A percentile compares a stretch with the other conserved stretches of the same genome.
These are phyloP conservation scores for Callopanchax toddi DNA, from an alignment of 2,113 vertebrate genomes.

Conservation along the genomic window DNA sequence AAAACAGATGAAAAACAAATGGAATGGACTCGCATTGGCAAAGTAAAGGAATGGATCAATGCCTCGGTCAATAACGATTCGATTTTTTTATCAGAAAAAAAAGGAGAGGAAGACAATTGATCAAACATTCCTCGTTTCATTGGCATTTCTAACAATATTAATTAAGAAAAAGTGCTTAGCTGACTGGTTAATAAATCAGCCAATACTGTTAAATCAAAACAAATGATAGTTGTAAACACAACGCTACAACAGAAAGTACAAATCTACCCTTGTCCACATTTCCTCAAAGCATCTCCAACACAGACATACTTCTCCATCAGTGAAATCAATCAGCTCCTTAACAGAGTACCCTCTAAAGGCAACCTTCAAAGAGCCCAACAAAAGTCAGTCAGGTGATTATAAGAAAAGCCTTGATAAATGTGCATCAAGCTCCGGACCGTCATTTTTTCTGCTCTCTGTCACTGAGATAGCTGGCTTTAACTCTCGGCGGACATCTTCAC, in stretches of 20 bases:
- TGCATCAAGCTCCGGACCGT: slow-evolving; percentile 41
- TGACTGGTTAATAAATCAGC: slow-evolving; percentile 73
- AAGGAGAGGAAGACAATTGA: slow-evolving; percentile 80
- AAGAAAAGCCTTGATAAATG: slow-evolving; percentile 72
- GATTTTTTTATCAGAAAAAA: slow-evolving; percentile 83
- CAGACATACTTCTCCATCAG: slow-evolving; percentile 12
- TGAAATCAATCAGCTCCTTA: slow-evolving; percentile 68
- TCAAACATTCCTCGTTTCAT: slow-evolving; percentile 75
- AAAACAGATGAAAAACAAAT: slow-evolving; percentile 75
- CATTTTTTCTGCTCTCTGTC: slow-evolving; percentile 49
- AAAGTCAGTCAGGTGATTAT: slow-evolving; percentile 69
- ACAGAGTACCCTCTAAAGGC: slow-evolving; percentile 62
- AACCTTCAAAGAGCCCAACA: slow-evolving; percentile 69
- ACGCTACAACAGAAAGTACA: slow-evolving; percentile 41
- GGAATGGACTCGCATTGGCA: slow-evolving; percentile 70
- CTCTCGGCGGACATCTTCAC: slow-evolving; percentile 70
- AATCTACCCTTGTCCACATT: slow-evolving; percentile 60
- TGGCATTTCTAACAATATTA: slow-evolving; percentile 83
- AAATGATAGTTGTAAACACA: slow-evolving; percentile 74
- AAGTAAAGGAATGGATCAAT: slow-evolving; percentile 79
- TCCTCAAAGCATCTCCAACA: slow-evolving; percentile 51
- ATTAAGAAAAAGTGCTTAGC: slow-evolving; percentile 83
- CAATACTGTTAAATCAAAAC: slow-evolving; percentile 77
- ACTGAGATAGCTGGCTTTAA: slow-evolving; percentile 52
- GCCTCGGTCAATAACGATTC: slow-evolving; percentile 75